Evolutionary conservation across 2,797 vertebrate genomes (phyloP).

Genomic region (Centroberyx gerrardi): DNA sequence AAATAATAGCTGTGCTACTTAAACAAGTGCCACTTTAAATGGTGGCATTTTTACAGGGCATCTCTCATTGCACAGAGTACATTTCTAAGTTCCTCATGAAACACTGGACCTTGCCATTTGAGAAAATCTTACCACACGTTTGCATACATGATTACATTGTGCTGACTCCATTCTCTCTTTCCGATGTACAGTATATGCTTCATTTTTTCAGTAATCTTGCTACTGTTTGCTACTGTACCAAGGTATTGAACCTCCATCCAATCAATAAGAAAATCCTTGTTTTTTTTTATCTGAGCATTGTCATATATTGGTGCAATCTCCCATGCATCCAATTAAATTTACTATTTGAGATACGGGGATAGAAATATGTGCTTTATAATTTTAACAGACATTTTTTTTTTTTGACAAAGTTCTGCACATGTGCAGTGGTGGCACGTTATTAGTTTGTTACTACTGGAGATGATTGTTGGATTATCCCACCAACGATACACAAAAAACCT

Average conservation of each 20-base stretch:
- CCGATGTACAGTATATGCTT: constrained; percentile 9
- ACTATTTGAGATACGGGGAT: constrained; percentile 18
- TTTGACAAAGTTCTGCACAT: constrained; percentile 42
- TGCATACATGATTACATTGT: constrained; percentile 50
- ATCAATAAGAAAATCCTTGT: constrained; percentile 33
- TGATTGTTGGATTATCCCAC: constrained; percentile 33
- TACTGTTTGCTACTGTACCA: constrained; percentile 65
- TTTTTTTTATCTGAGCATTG: constrained; percentile 26
- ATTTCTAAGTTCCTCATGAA: constrained; percentile 66
- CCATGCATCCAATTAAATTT: constrained; percentile 21
- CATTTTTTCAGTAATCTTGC: constrained; percentile 50
- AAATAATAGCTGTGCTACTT: constrained; percentile 84
- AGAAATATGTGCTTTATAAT: constrained; percentile 48
- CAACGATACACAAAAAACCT: constrained; percentile 51
- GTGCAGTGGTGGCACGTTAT: constrained; percentile 35
- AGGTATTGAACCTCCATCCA: constrained; percentile 26
- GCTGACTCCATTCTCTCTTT: constrained; percentile 38
- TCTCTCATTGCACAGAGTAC: constrained; percentile 58
- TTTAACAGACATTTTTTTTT: constrained; percentile 33
- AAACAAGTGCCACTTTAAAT: constrained; percentile 71
- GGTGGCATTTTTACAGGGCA: constrained; percentile 68
- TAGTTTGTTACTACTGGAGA: constrained; percentile 37
- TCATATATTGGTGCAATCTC: constrained; percentile 21
- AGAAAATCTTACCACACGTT: constrained; percentile 53
- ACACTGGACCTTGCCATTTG: constrained; percentile 58